phyloP scores from a whole-genome alignment of 2,888 invertebrate genomes.

The Mythimna vitellina region DNA sequence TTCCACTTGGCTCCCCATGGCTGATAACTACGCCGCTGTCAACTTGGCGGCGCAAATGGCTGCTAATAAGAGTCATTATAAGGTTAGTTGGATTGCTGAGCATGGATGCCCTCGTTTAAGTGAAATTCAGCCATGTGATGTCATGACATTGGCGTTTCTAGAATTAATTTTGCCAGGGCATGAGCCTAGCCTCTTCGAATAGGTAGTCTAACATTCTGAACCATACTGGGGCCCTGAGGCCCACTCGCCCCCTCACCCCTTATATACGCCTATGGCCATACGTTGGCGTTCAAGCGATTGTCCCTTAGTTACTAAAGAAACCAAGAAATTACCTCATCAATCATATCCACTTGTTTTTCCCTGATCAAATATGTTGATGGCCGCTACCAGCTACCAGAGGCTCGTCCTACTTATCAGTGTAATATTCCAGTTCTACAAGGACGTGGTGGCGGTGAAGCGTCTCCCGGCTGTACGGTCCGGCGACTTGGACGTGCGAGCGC shows the following conservation, averaged over 20 bases:
- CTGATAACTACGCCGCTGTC: conserved; percentile 89
- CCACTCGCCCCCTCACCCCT: too few species aligned
- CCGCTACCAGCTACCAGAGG: not conserved
- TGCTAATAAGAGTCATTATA: conserved; percentile 88
- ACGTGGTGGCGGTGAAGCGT: conserved; percentile 84
- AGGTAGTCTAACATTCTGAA: too few species aligned
- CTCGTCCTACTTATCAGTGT: not conserved
- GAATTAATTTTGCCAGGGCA: too few species aligned
- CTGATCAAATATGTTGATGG: not conserved
- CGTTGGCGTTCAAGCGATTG: not conserved
- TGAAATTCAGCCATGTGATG: too few species aligned
- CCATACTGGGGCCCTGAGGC: too few species aligned
- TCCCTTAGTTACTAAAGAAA: not conserved
- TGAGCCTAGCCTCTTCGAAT: too few species aligned
- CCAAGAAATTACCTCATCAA: not conserved
- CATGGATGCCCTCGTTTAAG: not conserved
- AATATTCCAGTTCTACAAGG: conserved; percentile 88
- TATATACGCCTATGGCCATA: too few species aligned
- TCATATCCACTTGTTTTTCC: too few species aligned
- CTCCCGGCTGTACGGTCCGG: conserved; percentile 78
- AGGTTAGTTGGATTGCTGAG: conserved; percentile 61
- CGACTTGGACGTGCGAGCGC: conserved; percentile 76
- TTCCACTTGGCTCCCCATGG: conserved; percentile 91
- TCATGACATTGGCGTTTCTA: not conserved
- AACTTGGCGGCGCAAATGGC: conserved; percentile 90